These are phyloP conservation scores for Sterna hirundo DNA, from an alignment of 2,113 vertebrate genomes.

Conservation along the genomic window DNA sequence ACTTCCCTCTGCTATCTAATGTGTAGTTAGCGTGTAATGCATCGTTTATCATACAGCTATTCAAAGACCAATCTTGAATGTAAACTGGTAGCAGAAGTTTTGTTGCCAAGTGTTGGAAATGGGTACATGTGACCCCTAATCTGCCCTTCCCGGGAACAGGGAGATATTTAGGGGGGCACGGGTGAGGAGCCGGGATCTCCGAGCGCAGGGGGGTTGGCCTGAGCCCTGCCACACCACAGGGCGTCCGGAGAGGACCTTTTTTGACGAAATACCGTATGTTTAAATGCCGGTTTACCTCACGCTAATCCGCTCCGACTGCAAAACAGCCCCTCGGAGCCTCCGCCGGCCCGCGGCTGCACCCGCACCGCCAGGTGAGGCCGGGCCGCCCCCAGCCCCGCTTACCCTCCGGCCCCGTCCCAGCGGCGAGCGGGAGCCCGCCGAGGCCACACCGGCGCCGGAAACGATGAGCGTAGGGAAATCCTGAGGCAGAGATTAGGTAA, in stretches of 20 bases:
- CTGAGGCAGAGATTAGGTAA: conserved; percentile 52
- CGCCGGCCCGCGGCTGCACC: background rate
- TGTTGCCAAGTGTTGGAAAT: background rate
- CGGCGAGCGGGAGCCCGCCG: background rate
- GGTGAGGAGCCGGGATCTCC: background rate
- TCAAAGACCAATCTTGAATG: fast-evolving
- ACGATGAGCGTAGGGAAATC: conserved; percentile 35
- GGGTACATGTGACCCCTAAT: no score
- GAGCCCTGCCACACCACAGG: no score
- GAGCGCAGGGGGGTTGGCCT: background rate
- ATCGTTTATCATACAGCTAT: background rate
- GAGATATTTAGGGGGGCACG: fast-evolving
- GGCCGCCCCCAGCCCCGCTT: background rate
- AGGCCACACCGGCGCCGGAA: conserved; percentile 53
- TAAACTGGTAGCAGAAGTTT: background rate
- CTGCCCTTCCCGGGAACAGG: background rate
- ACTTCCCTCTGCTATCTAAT: background rate
- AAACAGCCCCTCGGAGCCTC: background rate
- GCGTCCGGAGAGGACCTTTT: background rate
- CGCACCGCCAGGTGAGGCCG: background rate
- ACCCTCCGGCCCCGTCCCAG: background rate
- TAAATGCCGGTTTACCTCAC: background rate
- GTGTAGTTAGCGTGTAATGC: fast-evolving
- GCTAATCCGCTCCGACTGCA: background rate
- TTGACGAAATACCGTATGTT: background rate